Conservation (phyloP, 2,113 vertebrate genomes). For the Grallaria varia region DNA sequence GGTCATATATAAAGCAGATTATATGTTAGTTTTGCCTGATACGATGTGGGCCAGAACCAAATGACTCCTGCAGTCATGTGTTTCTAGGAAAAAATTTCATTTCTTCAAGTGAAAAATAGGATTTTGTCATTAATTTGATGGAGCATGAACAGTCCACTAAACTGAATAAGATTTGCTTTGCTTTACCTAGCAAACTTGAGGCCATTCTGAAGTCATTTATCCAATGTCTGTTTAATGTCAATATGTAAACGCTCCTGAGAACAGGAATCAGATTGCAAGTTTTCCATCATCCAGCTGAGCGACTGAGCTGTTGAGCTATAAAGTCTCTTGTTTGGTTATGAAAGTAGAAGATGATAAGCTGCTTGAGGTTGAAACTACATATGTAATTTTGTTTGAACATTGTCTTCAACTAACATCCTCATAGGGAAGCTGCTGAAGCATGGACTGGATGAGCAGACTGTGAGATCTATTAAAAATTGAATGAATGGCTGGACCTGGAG, state of each 20-base stretch:
- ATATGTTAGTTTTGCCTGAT: not conserved
- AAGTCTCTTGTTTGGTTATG: not conserved
- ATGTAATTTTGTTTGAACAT: not conserved
- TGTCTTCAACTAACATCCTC: not conserved
- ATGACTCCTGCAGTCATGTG: not conserved
- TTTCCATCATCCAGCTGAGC: not conserved
- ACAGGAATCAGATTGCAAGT: not conserved
- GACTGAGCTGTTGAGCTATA: not conserved
- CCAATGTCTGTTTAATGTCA: not conserved
- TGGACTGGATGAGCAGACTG: not conserved
- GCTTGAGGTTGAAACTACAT: not conserved
- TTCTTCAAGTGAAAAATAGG: not conserved
- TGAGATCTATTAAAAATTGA: rapidly evolving
- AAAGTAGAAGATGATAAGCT: not conserved
- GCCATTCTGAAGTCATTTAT: not conserved
- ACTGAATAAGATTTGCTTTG: not conserved
- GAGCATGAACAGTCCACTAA: not conserved
- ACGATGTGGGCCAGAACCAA: not conserved
- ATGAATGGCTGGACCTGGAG: not conserved
- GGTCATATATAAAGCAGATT: not conserved
- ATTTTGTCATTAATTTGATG: not conserved
- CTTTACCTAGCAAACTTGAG: not conserved
- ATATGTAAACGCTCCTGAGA: rapidly evolving
- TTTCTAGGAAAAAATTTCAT: not conserved
- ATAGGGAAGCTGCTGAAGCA: not conserved